phyloP scores from a whole-genome alignment of 1,140 invertebrate species.

The Acyrthosiphon pisum region DNA sequence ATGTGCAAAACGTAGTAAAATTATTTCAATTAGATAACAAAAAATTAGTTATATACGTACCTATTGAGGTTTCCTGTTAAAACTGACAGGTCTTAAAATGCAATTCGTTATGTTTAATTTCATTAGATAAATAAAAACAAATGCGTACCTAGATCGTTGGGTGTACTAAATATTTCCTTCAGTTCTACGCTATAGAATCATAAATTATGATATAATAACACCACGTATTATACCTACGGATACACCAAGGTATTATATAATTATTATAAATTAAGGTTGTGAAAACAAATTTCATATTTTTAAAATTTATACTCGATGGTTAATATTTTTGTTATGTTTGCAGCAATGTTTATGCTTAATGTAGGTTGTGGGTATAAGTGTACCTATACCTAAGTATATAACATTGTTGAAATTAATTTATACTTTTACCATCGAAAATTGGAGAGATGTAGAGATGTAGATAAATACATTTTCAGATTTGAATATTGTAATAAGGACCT shows the following conservation, averaged over 20 bases:
- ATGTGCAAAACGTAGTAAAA: conserved; percentile 47
- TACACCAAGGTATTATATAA: neutral
- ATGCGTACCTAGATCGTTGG: neutral
- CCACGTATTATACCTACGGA: neutral
- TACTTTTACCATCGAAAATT: neutral
- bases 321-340: neutral
- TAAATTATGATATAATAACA: neutral
- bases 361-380: neutral
- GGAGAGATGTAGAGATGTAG: neutral
- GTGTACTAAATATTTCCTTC: neutral
- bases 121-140: neutral
- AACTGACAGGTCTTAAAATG: neutral
- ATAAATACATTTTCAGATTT: neutral
- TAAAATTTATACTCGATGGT: neutral
- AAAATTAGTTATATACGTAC: neutral
- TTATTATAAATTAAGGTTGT: neutral
- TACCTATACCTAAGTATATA: neutral
- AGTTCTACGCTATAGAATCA: neutral
- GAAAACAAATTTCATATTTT: conserved; percentile 24
- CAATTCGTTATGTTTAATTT: neutral
- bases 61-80: neutral
- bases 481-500: neutral
- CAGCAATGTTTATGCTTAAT: neutral
- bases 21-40: conserved; percentile 46
- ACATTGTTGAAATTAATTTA: neutral